Conservation (phyloP, 2,888 invertebrate species). For the Stenolophus ochropezus region DNA sequence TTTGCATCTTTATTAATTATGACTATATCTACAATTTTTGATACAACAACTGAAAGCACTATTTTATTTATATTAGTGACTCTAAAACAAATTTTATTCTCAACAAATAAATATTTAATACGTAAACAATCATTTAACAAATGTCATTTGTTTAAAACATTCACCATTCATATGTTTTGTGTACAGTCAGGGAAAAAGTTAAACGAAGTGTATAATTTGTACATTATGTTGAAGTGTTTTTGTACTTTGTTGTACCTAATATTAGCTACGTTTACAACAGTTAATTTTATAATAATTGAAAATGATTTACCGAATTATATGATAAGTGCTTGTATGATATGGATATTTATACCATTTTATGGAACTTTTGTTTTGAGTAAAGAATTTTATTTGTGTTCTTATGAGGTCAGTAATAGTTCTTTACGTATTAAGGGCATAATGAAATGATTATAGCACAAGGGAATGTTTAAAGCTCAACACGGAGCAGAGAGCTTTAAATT, state of each 20-base stretch:
- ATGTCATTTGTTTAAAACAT: neutral
- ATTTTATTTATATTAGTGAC: neutral
- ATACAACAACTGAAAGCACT: neutral
- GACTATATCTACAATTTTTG: neutral
- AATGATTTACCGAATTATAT: neutral
- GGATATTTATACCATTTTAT: conserved; percentile 2
- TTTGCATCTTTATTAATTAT: neutral
- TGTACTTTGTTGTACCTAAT: neutral
- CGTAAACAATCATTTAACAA: neutral
- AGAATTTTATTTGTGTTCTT: neutral
- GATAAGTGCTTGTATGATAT: neutral
- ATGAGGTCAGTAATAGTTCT: conserved; percentile 3
- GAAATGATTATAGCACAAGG: too few species aligned
- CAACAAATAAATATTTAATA: neutral
- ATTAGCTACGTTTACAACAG: neutral
- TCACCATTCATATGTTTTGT: neutral
- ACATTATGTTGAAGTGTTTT: neutral
- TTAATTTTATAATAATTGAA: neutral
- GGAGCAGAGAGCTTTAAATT: too few species aligned
- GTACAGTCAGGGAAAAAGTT: neutral
- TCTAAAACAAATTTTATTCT: neutral
- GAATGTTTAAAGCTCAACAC: too few species aligned
- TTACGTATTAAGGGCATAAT: too few species aligned
- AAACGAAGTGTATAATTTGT: conserved; percentile 7
- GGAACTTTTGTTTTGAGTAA: neutral